Conservation (phyloP, 1,140 invertebrate species). For the Panulirus ornatus region DNA sequence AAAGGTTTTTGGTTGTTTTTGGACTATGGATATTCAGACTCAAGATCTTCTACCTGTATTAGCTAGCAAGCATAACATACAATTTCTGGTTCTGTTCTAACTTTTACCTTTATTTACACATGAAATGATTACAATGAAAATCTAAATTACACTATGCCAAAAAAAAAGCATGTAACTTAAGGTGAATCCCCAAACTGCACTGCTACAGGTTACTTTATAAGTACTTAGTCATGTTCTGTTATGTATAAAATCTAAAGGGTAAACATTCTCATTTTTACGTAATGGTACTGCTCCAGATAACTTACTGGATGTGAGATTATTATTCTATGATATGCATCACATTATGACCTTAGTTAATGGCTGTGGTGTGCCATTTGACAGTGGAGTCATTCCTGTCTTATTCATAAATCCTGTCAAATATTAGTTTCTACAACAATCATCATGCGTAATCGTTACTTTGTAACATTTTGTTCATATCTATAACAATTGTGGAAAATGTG, state of each 20-base stretch:
- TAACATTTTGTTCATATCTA: neutral
- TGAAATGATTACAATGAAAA: no score
- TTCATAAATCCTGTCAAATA: constrained; percentile 10
- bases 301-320: neutral
- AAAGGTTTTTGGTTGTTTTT: no score
- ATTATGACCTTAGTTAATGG: neutral
- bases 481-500: neutral
- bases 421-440: neutral
- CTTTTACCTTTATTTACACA: no score
- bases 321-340: neutral
- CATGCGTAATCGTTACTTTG: neutral
- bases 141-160: no score
- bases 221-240: no score
- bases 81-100: no score
- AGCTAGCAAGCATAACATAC: no score
- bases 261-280: no score
- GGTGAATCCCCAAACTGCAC: neutral
- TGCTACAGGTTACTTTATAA: neutral
- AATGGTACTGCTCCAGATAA: neutral
- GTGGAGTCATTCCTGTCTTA: constrained; percentile 50
- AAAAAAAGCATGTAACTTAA: no score
- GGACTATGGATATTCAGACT: no score
- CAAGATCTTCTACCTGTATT: no score
- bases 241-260: no score
- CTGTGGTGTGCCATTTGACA: constrained; percentile 5